Evolutionary conservation across 2,797 vertebrate genomes (phyloP), one percentile per base, ranked within the genome.

Genomic region (Pseudopleuronectes americanus): DNA sequence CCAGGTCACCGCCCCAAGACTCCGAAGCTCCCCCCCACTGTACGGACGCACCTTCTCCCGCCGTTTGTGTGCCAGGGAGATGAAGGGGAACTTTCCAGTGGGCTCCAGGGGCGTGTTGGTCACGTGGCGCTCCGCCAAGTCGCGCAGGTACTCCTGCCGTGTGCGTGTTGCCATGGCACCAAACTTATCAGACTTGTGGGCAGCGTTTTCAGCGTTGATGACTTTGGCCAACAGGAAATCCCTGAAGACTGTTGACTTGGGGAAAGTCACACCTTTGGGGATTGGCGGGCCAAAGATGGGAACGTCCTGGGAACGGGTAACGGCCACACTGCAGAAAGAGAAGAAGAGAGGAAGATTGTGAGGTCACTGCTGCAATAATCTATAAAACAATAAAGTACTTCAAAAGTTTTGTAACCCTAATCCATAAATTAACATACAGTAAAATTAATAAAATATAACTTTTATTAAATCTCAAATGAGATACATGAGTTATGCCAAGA

Each of bases 151-250:
- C 83, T 99, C 97, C 87, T 99, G 97, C 36, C 97, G 95, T 0
- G 97, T 99, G 74, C 97, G 96, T 2, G 97, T 98, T 1, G 97
- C 97, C 97, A 99, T 99, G 3, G 96, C 97, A 0, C 96, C 95
- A 57, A 99, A 99, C 88, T 99, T 99, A 16, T 98, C 96, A 0
- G 97, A 99, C 87, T 99, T 99, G 84, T 99, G 97, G 78, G 97
- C 97, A 12, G 97, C 97, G 80, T 98, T 99, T 90, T 99, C 97
- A 0, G 96, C 97, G 71, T 99, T 99, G 83, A 99, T 97, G 76
- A 98, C 95, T 94, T 99, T 99, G 80, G 97, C 95, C 79, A 99
- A 82, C 69, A 99, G 94, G 88, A 99, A 99, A 96, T 99, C 97
- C 96, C 97, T 95, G 92, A 99, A 99, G 66, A 99, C 97, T 0